Conservation (phyloP, 2,113 vertebrate species). For the Hemibagrus wyckioides region DNA sequence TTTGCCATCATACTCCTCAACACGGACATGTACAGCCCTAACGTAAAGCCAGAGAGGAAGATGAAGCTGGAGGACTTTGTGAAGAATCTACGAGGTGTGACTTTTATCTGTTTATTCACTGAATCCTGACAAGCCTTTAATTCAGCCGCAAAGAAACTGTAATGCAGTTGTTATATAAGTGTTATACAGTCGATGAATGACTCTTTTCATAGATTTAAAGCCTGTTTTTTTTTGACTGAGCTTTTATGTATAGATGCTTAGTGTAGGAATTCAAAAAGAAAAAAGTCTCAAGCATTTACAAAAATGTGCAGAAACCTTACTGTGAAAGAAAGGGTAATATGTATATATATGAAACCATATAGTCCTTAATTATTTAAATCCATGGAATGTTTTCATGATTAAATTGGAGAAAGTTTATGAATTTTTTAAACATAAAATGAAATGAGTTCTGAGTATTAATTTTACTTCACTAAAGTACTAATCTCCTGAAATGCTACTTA, state of each 20-base stretch:
- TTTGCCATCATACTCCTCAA: slow-evolving; percentile 90
- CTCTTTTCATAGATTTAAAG: background rate
- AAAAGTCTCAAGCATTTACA: background rate
- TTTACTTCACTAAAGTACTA: no score
- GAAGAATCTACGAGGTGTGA: slow-evolving; percentile 89
- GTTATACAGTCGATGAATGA: background rate
- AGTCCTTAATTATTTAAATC: background rate
- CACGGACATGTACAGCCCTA: slow-evolving; percentile 93
- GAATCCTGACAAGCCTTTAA: background rate
- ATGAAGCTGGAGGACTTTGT: slow-evolving; percentile 93
- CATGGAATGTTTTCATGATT: background rate
- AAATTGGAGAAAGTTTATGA: background rate
- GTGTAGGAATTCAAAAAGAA: background rate
- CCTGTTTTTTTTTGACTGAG: background rate
- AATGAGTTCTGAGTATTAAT: background rate
- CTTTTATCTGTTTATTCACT: background rate
- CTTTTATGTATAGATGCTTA: slow-evolving; percentile 5
- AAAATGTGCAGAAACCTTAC: background rate
- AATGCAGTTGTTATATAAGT: background rate
- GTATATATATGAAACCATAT: background rate
- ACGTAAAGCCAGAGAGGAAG: slow-evolving; percentile 88
- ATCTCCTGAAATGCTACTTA: background rate
- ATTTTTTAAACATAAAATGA: background rate
- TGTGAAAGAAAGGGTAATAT: background rate
- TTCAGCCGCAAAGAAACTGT: background rate